phyloP scores from a whole-genome alignment of 2,888 invertebrate genomes.

The Eupithecia inturbata region DNA sequence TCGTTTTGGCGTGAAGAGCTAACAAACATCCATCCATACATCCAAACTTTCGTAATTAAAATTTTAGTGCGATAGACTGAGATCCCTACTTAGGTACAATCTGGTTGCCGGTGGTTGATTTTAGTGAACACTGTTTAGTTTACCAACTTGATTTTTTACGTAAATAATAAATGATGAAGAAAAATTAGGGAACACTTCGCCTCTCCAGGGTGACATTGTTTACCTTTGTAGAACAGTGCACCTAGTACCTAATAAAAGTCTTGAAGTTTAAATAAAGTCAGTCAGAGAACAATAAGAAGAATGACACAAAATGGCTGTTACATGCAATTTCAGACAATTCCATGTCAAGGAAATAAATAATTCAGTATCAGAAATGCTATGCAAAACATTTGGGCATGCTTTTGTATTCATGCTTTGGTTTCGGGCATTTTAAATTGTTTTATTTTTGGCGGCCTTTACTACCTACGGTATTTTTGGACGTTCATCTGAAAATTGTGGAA shows the following conservation, averaged over 20 bases:
- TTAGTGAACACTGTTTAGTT: too few species aligned
- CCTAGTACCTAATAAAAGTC: background rate
- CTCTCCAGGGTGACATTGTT: background rate
- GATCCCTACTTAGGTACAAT: background rate
- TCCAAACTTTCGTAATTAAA: too few species aligned
- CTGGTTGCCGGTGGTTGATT: background rate
- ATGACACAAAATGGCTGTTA: constrained; percentile 9
- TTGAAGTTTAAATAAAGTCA: constrained; percentile 6
- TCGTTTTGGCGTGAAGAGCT: too few species aligned
- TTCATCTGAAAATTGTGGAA: background rate
- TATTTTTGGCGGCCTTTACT: constrained; percentile 14
- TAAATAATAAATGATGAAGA: background rate
- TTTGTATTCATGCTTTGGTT: constrained; percentile 21
- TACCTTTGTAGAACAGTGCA: background rate
- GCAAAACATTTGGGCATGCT: constrained; percentile 22
- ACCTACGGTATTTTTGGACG: constrained; percentile 7
- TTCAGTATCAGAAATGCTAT: constrained; percentile 24
- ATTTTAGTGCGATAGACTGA: background rate
- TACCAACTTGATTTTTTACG: too few species aligned
- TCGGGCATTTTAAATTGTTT: constrained; percentile 26
- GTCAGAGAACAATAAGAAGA: background rate
- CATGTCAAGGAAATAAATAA: constrained; percentile 29
- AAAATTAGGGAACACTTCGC: background rate
- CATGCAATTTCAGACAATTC: constrained; percentile 24
- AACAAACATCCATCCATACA: too few species aligned